A percentile compares a stretch with the other conserved stretches of the same genome.
Conservation (phyloP, 2,888 invertebrate species). For the Drosophila rellima region DNA sequence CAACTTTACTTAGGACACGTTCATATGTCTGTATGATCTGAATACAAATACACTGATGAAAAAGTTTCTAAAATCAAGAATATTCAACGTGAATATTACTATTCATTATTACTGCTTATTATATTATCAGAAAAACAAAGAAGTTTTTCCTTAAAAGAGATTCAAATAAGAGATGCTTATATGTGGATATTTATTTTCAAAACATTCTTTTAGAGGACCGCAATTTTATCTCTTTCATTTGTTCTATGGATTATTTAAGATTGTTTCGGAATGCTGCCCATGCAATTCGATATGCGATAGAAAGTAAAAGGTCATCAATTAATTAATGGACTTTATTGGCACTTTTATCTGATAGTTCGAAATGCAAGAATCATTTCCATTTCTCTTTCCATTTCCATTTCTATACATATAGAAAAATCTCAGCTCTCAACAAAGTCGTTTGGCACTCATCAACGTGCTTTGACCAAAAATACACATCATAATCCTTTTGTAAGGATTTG, state of each 20-base stretch:
- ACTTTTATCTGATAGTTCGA: conserved; percentile 28
- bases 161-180: no score
- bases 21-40: no score
- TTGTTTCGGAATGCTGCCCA: conserved; percentile 7
- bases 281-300: not conserved
- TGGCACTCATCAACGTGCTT: conserved; percentile 69
- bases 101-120: no score
- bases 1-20: conserved; percentile 5
- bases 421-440: conserved; percentile 57
- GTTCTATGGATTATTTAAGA: not conserved
- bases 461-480: conserved; percentile 81
- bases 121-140: no score
- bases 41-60: no score
- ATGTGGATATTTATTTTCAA: no score
- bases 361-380: conserved; percentile 32
- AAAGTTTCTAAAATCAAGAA: no score
- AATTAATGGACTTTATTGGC: conserved; percentile 40
- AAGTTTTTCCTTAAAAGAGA: no score
- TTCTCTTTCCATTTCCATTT: conserved; percentile 8
- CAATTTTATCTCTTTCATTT: not conserved
- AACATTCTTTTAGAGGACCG: no score
- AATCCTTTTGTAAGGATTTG: conserved; percentile 81
- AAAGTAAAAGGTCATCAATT: conserved; percentile 50
- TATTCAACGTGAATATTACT: no score
- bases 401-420: conserved; percentile 39